Base-by-base conservation (phyloP, 1,140 invertebrate genomes). In the Drosophila pectinifera region DNA sequence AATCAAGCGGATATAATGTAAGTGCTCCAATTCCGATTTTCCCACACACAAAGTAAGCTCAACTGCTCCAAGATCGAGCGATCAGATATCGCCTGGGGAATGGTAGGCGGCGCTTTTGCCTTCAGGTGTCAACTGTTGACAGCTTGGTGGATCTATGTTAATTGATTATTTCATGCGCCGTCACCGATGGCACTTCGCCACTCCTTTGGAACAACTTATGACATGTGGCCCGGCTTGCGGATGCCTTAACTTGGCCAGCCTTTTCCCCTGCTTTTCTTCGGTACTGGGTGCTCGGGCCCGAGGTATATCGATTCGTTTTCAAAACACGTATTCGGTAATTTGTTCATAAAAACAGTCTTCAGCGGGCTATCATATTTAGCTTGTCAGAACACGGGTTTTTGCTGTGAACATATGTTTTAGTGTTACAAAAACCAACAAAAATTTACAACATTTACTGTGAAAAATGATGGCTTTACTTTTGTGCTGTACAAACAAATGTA, bases 71-170 rank as follows among this genome's bases (percentile, higher is more conserved):
- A 18, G 26, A 69, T 69, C 18, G 5, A 3, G n/a, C 22, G 41
- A 70, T 54, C 63, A 38, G 20, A 69, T 69, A n/a, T 31, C 28
- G 20, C 24, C 14, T n/a, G 8, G 31, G 18, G 43, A 56, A 34
- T n/a, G 42, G 34, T 24, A 39, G 64, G 24, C n/a, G 41, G 31
- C 20, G 3, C 16, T 31, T 11, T 10, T 49, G 48, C 49, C 49
- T 48, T 55, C 49, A 74, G 72, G 70, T 74, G 70, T 49, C 72
- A 74, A 74, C 70, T 55, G 72, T 26, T 74, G 70, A 74, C 72
- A 74, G 70, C 72, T 62, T 20, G 18, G 28, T 74, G 69, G 38
- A 22, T 43, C 57, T 39, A 74, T 43, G 70, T 39, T 64, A 74
- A 74, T 74, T 74, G 70, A 74, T 74, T 74, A 38, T 55, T 63